Evolutionary conservation across 2,888 invertebrate species (phyloP).

Genomic region (Troglohyphantes excavatus): DNA sequence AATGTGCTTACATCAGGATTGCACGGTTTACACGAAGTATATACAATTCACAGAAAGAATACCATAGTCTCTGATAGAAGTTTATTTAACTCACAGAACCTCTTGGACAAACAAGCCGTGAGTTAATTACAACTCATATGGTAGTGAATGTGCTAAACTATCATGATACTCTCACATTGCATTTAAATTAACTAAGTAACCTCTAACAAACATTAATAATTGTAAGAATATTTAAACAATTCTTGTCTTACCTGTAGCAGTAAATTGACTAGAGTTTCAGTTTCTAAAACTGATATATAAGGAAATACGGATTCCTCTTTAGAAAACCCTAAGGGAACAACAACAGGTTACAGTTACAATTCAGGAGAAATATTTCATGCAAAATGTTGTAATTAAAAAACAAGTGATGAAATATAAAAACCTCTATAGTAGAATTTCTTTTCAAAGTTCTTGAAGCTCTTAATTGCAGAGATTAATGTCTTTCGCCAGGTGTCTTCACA

Average conservation of each 20-base stretch:
- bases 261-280: conserved; percentile 83
- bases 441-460: conserved; percentile 45
- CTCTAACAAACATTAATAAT: too few species aligned
- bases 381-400: not conserved
- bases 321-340: not conserved
- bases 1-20: too few species aligned
- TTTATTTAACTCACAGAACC: too few species aligned
- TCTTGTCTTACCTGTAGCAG: conserved; percentile 82
- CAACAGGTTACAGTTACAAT: too few species aligned
- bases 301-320: conserved; percentile 83
- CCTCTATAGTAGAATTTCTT: conserved; percentile 21
- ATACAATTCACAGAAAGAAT: too few species aligned
- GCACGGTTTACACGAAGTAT: too few species aligned
- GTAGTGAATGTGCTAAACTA: too few species aligned
- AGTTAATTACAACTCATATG: too few species aligned
- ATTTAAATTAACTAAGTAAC: too few species aligned
- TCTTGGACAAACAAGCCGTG: too few species aligned
- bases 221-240: conserved; percentile 79
- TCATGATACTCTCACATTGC: too few species aligned
- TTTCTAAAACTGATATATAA: conserved; percentile 87
- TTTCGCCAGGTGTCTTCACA: conserved; percentile 55
- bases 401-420: not conserved
- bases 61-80: too few species aligned
- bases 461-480: conserved; percentile 16
- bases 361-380: not conserved